Evolutionary conservation across 1,140 invertebrate genomes (phyloP).

Genomic region (Drosophila grimshawi): DNA sequence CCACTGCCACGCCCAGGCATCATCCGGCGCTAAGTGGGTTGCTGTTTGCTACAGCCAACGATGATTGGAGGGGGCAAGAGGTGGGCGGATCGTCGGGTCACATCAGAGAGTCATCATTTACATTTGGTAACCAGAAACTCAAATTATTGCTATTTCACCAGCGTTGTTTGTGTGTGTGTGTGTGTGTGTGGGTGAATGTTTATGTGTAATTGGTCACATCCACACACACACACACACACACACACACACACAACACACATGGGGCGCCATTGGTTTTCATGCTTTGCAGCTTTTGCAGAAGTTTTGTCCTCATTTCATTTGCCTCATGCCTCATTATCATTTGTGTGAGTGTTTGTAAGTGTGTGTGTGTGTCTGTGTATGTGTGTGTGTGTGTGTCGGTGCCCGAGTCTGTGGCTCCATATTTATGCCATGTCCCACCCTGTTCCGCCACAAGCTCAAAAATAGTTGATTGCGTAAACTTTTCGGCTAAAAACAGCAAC

Average conservation of each 20-base stretch:
- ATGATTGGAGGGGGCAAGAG: not conserved
- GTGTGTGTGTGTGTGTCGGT: constrained; percentile 23
- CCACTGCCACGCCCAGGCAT: constrained; percentile 32
- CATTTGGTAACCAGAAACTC: constrained; percentile 46
- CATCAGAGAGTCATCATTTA: constrained; percentile 46
- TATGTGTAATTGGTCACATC: constrained; percentile 34
- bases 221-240: constrained; percentile 7
- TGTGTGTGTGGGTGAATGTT: constrained; percentile 22
- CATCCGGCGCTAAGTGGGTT: constrained; percentile 15
- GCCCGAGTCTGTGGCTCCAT: constrained; percentile 29
- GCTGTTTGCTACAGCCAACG: not conserved
- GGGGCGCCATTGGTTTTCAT: constrained; percentile 72
- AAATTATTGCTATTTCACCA: constrained; percentile 45
- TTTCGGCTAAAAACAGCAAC: constrained; percentile 32
- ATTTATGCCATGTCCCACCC: constrained; percentile 19
- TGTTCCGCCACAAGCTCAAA: constrained; percentile 16
- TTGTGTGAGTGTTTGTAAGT: not conserved
- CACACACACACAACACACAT: constrained; percentile 17
- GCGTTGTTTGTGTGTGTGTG: constrained; percentile 17
- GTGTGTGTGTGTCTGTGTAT: constrained; percentile 8
- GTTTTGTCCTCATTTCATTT: constrained; percentile 68
- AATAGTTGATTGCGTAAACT: constrained; percentile 62
- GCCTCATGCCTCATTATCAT: constrained; percentile 32
- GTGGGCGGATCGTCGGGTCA: constrained; percentile 21
- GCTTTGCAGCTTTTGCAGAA: constrained; percentile 64